Base-by-base conservation (phyloP, 2,113 vertebrate genomes). In the Stigmatopora argus region DNA sequence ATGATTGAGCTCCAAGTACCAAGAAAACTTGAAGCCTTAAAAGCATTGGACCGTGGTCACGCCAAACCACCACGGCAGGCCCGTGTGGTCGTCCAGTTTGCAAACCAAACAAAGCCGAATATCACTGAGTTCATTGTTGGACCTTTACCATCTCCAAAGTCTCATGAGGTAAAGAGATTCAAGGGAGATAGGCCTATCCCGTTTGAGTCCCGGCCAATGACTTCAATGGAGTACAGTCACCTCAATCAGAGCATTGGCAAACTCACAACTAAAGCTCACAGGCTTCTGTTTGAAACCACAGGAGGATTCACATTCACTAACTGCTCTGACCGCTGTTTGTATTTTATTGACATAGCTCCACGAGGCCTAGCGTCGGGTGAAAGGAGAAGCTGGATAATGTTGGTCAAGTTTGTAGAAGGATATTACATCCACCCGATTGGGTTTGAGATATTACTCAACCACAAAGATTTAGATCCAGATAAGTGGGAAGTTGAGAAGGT, bases 371-470 rank as follows among this genome's bases (percentile, higher is more conserved):
- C 64, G 3, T 80, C 93, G 0, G 94, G 93, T 0, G 90, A 96
- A 65, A 92, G 95, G 38, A 87, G 90, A 64, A 80, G 71, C 0
- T 98, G 96, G 95, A 19, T 98, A 31, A 90, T 97, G 62, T 26
- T 99, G 9, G 93, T 96, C 81, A 93, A 89, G 65, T 78, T 71
- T 0, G 89, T 94, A 1, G 94, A 96, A 58, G 94, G 94, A 38
- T 93, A 84, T 62, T 96, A 93, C 84, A 79, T 99, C 61, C 95
- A 98, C 52, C 96, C 95, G 0, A 80, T 90, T 10, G 95, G 95
- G 23, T 83, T 99, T 74, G 94, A 98, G 78, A 53, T 97, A 26
- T 84, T 98, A 3, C 1, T 98, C 63, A 91, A 96, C 65, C 96
- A 98, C 52, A 17, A 4, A 0, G 88, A 90, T 65, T 34, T 83